Base-by-base conservation (phyloP, 2,113 vertebrate genomes). In the Archilochus colubris region DNA sequence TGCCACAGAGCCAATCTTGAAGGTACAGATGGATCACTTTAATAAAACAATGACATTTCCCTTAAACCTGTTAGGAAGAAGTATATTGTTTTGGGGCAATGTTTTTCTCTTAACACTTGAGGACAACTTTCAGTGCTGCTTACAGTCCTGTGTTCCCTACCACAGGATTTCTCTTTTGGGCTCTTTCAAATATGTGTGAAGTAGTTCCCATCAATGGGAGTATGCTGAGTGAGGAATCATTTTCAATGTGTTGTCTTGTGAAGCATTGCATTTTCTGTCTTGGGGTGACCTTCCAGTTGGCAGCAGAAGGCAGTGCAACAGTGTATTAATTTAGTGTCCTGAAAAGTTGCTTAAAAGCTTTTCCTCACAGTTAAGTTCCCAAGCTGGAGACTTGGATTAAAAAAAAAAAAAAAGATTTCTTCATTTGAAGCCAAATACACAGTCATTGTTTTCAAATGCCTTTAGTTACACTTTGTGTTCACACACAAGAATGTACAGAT, bases 11-110 rank as follows among this genome's bases (percentile, higher is more conserved):
- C 66, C 50, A 78, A 63, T 78, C 53, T 7, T 33, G 74, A 82
- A 91, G 74, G 82, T 89, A 40, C 21, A 89, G 94, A 94, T 82
- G 74, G 74, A 92, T 92, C 46, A 51, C 84, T 96, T 92, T 76
- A 94, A 96, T 94, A 94, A 90, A 95, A 88, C 90, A 83, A 96
- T 83, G 79, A 68, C 18, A 40, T 96, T 96, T 95, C 72, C 86
- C 82, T 77, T 91, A 92, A 69, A 92, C 64, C 63, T 96, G 48
- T 82, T 95, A 91, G 70, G 64, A 95, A 89, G 90, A 90, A 93
- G 85, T 48, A 86, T 80, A 64, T 81, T 82, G 61, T 68, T 94
- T 88, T 36, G 67, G 22, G 67, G 69, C 33, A 68, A 64, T 86
- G 72, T 50, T 69, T 84, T 92, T 82, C 73, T 88, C 76, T 57